Base-by-base conservation (phyloP, 2,113 vertebrate species). In the Girardinichthys multiradiatus region DNA sequence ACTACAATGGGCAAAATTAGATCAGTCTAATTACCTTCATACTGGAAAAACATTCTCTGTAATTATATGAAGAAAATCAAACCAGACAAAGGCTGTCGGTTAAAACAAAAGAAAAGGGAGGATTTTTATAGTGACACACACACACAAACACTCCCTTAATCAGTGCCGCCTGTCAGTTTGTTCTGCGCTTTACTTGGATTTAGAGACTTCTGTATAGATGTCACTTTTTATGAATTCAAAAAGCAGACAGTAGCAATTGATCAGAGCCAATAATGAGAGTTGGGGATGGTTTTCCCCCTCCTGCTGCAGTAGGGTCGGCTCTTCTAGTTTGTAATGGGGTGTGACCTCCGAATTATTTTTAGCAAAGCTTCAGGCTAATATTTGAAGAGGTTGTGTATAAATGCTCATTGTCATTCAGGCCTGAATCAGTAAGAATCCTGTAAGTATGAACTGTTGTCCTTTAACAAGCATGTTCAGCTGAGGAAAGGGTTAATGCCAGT, bases 141-240 rank as follows among this genome's bases (percentile, higher is more conserved):
- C 48, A 48, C 42, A 59, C 39, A 81, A 62, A 35, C 68, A 9
- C 61, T 4, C 30, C 8, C 27, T 61, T 66, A 64, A 57, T 74
- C 74, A 73, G 59, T 8, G 31, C 48, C 48, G 48, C 48, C 48
- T 54, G 48, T 54, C 48, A 54, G 48, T 54, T 54, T 66, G 70
- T 75, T 81, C n/a, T 67, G 65, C 45, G 74, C 74, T 79, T 71
- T n/a, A 57, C 77, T 81, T 54, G 31, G 66, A 87, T 91, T 81
- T 75, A 79, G 79, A 80, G 74, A 80, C 72, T 82, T 70, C 51
- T 79, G 79, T 79, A 67, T 80, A 42, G 74, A 83, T 86, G 83
- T 86, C 79, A 64, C 59, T 68, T 85, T 81, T 80, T 69, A 81
- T 86, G 73, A 83, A 84, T 85, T 80, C 30, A 68, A 66, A 78